A percentile compares a stretch with the other conserved stretches of the same genome.
Evolutionary conservation across 2,113 vertebrate genomes (phyloP).

Genomic region (Oceanites oceanicus): DNA sequence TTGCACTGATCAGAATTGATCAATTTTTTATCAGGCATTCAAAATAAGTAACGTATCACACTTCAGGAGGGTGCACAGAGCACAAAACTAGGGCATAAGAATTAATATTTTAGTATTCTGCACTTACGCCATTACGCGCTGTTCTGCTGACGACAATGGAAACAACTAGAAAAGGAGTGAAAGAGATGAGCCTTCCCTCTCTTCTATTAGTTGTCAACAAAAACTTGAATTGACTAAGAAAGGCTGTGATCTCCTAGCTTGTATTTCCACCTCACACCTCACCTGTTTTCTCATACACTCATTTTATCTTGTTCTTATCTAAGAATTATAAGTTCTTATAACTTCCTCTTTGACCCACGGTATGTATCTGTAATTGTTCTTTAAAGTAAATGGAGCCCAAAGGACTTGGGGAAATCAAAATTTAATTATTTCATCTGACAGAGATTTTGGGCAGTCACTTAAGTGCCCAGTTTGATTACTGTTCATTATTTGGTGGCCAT

Average conservation of each 20-base stretch:
- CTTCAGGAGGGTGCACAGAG: constrained; percentile 10
- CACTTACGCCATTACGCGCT: constrained; percentile 2
- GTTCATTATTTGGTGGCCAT: not conserved
- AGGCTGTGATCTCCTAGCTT: not conserved
- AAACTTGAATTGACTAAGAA: not conserved
- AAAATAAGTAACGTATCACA: constrained; percentile 60
- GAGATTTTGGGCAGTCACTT: not conserved
- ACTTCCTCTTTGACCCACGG: not conserved
- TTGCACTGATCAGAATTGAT: constrained; percentile 59
- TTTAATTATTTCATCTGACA: not conserved
- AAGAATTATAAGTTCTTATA: not conserved
- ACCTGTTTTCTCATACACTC: not conserved
- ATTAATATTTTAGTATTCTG: constrained; percentile 72
- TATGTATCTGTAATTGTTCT: not conserved
- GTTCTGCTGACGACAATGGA: not conserved
- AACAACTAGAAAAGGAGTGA: not conserved
- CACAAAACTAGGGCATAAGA: constrained; percentile 44
- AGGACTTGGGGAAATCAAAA: not conserved
- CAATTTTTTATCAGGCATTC: constrained; percentile 73
- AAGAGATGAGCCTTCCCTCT: not conserved
- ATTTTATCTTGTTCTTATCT: not conserved
- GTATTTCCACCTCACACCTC: not conserved
- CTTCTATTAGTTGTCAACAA: not conserved
- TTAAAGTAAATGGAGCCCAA: not conserved
- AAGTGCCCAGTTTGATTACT: not conserved